Evolutionary conservation across 2,888 invertebrate genomes (phyloP), one percentile per base, ranked within the genome.

Genomic region (Melinaea marsaeus): DNA sequence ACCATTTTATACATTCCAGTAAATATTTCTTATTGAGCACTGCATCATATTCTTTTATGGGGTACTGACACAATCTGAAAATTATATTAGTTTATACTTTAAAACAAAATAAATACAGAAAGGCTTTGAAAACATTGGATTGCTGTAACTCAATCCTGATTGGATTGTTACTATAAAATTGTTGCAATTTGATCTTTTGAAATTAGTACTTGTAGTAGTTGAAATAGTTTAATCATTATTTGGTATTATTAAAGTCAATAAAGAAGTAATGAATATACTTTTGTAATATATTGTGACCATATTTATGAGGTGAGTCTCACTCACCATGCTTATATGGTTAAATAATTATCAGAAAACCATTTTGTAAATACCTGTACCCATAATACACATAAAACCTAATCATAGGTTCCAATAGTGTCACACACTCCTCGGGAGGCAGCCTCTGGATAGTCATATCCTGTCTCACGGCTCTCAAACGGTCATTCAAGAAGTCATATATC

Each of bases 391-490:
- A 93, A 83, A 96, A 96, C 67, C 94, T 86, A 33, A 95, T 91
- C 79, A 94, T 94, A n/a, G 93, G 94, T 75, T 96, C 94, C n/a
- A 95, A 86, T 61, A 96, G 88, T 22, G 79, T 74, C 6, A 94
- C 91, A 60, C 92, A 92, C 37, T 92, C 80, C 0, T 79, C 71
- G 2, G 90, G 85, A 3, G 88, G 78, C 2, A 95, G 78, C 64
- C 93, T 90, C 80, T 97, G 96, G 69, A 97, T 94, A 0, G 94
- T 93, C 84, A 95, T 91, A 76, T 97, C 97, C 80, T 96, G 96
- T 47, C 96, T 86, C 4, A 96, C 92, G 0, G 96, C 93, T 73
- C 95, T 85, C 63, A 96, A 83, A 13, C 97, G 92, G 79, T 97
- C 95, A 75, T 94, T 93, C 58, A 96, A 87, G 83, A 95, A 97